Conservation (phyloP, 2,113 vertebrate species). For the Oncorhynchus masou region DNA sequence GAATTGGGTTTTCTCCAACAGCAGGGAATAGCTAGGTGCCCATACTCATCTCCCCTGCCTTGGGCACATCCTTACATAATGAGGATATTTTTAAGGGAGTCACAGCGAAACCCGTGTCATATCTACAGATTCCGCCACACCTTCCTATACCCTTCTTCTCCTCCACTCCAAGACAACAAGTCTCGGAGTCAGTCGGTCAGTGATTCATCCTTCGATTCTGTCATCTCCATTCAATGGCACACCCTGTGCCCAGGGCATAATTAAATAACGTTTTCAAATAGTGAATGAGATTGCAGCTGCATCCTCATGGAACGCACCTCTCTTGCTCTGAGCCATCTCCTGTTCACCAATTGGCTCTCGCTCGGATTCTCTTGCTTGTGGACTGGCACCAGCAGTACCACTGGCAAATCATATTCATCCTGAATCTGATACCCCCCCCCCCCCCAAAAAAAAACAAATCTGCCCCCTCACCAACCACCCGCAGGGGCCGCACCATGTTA, state of each 20-base stretch:
- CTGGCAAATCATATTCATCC: background rate
- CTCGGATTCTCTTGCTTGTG: background rate
- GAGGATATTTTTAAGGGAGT: constrained; percentile 36
- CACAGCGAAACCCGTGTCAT: constrained; percentile 30
- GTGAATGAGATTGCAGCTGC: constrained; percentile 44
- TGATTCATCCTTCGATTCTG: constrained; percentile 59
- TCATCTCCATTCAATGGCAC: constrained; percentile 58
- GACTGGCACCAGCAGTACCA: background rate
- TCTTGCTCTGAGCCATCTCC: background rate
- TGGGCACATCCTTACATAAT: constrained; percentile 26
- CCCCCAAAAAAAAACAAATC: constrained; percentile 10
- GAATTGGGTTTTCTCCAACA: constrained; percentile 32
- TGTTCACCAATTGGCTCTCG: background rate
- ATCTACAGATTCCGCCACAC: background rate
- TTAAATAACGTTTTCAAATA: constrained; percentile 34
- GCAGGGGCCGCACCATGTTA: constrained; percentile 59
- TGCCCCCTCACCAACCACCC: constrained; percentile 41
- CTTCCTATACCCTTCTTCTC: constrained; percentile 28
- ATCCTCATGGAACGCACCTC: background rate
- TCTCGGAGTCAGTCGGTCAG: constrained; percentile 48
- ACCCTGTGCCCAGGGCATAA: constrained; percentile 44
- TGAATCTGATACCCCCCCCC: constrained; percentile 1
- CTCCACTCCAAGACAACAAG: constrained; percentile 27
- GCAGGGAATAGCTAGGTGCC: constrained; percentile 15
- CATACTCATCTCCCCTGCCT: constrained; percentile 28